Evolutionary conservation across 2,113 vertebrate genomes (phyloP), one percentile per base, ranked within the genome.

Genomic region (Synodontis membranacea): DNA sequence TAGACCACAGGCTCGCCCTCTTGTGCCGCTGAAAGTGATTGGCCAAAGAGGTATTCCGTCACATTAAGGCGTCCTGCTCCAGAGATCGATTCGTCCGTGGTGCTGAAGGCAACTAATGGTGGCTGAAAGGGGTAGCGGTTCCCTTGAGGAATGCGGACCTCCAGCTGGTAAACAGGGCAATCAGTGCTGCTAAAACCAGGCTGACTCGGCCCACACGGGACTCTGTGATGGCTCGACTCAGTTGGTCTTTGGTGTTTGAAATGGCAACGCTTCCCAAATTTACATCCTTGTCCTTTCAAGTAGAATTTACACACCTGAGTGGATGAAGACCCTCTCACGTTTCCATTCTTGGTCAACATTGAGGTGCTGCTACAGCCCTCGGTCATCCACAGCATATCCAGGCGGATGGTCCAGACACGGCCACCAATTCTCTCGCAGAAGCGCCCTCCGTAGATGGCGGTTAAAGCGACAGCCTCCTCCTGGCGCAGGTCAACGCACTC

Each of bases 91-190:
- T 97, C 96, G 0, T 98, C 94, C 0, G 95, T 99, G 89, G 97
- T 97, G 92, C 96, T 96, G 93, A 99, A 97, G 52, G 97, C 97
- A 80, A 98, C 95, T 14, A 99, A 88, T 11, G 98, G 97, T 25
- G 97, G 95, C 90, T 99, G 95, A 88, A 95, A 96, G 0, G 98
- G 98, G 84, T 99, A 99, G 68, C 95, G 96, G 93, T 95, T 98
- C 79, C 93, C 94, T 76, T 94, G 94, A 80, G 96, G 95, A 93
- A 99, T 99, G 48, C 98, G 96, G 44, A 99, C 88, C 93, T 98
- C 96, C 15, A 99, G 95, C 91, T 98, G 96, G 84, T 99, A 98
- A 54, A 96, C 64, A 1, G 94, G 96, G 80, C 93, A 91, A 81
- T 96, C 93, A 70, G 92, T 92, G 78, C 96, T 97, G 88, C 91